These are phyloP conservation scores for Colinus virginianus DNA, from an alignment of 2,113 vertebrate genomes.

Conservation along the genomic window DNA sequence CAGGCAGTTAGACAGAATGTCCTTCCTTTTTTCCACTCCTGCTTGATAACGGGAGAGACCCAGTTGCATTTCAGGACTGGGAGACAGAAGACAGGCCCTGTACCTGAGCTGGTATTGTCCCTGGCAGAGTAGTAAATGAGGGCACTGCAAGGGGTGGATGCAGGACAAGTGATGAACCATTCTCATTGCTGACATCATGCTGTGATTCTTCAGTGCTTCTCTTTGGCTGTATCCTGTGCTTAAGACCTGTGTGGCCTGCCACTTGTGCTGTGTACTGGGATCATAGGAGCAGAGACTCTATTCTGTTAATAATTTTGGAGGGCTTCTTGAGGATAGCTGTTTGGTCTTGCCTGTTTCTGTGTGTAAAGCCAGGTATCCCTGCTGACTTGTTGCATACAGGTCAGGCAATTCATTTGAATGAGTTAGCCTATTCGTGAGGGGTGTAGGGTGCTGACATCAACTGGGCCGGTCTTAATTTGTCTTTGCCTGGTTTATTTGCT, in stretches of 20 bases:
- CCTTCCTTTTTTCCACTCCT: not conserved
- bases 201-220: not conserved
- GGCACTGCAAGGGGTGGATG: not conserved
- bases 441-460: not conserved
- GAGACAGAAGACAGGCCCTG: not conserved
- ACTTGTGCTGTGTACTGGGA: accelerated
- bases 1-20: not conserved
- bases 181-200: not conserved
- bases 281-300: not conserved
- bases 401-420: not conserved
- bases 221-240: not conserved
- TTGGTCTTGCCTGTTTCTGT: not conserved
- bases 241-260: accelerated
- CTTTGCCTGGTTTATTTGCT: not conserved
- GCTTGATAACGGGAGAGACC: not conserved
- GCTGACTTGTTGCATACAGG: not conserved
- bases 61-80: not conserved
- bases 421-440: not conserved
- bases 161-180: not conserved
- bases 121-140: not conserved
- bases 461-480: not conserved
- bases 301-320: not conserved
- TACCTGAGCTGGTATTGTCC: not conserved
- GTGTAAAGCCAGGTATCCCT: not conserved
- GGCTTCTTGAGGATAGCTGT: not conserved